Conservation (phyloP, 1,140 invertebrate genomes). For the Scylla paramamosain region DNA sequence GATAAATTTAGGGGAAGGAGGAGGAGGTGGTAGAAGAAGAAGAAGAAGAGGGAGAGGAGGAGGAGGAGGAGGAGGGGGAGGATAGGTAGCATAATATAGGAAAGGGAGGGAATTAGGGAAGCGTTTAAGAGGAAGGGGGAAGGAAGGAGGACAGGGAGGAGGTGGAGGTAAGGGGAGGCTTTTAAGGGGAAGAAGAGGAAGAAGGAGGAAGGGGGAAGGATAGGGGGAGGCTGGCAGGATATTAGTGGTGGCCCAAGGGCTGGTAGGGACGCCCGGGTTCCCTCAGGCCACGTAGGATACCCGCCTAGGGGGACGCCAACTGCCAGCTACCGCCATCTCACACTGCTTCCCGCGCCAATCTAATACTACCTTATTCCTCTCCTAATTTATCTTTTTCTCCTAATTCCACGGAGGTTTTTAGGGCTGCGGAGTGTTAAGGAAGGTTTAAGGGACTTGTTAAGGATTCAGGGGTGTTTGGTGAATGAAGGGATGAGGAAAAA, state of each 20-base stretch:
- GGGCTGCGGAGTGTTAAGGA: not conserved
- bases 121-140: not conserved
- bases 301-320: constrained; percentile 44
- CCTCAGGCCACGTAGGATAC: constrained; percentile 62
- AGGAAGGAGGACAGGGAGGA: not conserved
- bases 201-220: no score
- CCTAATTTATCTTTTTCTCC: not conserved
- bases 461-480: no score
- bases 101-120: not conserved
- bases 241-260: constrained; percentile 64
- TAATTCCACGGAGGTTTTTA: not conserved
- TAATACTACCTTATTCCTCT: not conserved
- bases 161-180: no score
- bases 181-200: no score
- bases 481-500: not conserved
- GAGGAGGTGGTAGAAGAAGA: no score
- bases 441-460: not conserved
- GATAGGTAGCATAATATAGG: not conserved
- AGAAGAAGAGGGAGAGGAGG: no score
- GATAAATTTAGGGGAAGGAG: not conserved
- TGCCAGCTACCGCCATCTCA: not conserved
- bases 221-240: constrained; percentile 43
- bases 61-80: not conserved
- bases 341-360: not conserved
- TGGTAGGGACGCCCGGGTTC: constrained; percentile 17